Evolutionary conservation across 2,888 invertebrate species (phyloP).

Genomic region (Eledone cirrhosa): DNA sequence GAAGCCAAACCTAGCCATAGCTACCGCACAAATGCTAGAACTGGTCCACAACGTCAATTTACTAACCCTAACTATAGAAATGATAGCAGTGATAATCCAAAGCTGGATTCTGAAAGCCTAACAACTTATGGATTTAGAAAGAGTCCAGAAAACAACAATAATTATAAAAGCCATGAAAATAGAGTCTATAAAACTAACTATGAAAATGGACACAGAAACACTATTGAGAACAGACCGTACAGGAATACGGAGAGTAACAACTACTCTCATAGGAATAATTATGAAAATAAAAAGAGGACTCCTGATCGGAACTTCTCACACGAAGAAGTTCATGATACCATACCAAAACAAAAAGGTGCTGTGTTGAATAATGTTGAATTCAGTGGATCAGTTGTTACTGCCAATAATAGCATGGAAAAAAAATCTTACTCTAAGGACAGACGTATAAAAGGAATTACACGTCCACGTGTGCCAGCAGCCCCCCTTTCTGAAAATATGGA

Average conservation of each 20-base stretch:
- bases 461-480: constrained; percentile 36
- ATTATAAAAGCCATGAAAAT: constrained; percentile 10
- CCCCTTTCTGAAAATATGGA: background rate
- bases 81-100: constrained; percentile 6
- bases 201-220: constrained; percentile 10
- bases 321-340: constrained; percentile 18
- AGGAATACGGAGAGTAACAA: background rate
- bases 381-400: constrained; percentile 25
- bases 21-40: background rate
- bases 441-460: constrained; percentile 39
- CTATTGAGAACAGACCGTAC: constrained; percentile 15
- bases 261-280: constrained; percentile 11
- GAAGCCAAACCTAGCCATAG: constrained; percentile 16
- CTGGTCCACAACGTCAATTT: background rate
- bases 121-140: background rate
- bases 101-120: background rate
- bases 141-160: constrained; percentile 12
- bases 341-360: constrained; percentile 14
- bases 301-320: constrained; percentile 19
- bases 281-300: constrained; percentile 25
- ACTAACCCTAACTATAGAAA: constrained; percentile 17
- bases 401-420: constrained; percentile 37
- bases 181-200: constrained; percentile 7
- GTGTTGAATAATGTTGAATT: constrained; percentile 22
- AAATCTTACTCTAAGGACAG: constrained; percentile 52